A percentile compares a stretch with the other conserved stretches of the same genome.
phyloP scores from a whole-genome alignment of 2,888 invertebrate species.

The Tyria jacobaeae region DNA sequence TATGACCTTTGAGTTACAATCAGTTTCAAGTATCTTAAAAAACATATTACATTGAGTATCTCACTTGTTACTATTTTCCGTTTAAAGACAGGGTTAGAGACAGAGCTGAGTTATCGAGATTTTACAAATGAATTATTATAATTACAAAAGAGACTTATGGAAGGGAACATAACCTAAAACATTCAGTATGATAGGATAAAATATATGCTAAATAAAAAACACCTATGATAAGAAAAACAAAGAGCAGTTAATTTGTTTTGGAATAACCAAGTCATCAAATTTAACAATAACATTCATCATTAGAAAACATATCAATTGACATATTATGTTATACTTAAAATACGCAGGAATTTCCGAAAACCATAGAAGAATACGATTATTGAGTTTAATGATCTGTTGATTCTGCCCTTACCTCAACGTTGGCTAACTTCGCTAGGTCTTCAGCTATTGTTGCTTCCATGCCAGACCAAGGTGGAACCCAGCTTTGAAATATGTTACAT shows the following conservation, averaged over 20 bases:
- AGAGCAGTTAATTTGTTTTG: too few relatives aligned
- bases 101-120: neutral
- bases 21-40: constrained; percentile 64
- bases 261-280: too few relatives aligned
- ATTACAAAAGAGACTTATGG: too few relatives aligned
- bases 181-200: too few relatives aligned
- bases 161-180: too few relatives aligned
- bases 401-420: constrained; percentile 62
- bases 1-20: constrained; percentile 69
- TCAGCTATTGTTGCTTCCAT: constrained; percentile 69
- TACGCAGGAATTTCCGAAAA: neutral
- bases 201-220: too few relatives aligned
- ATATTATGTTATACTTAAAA: too few relatives aligned
- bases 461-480: constrained; percentile 66
- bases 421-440: constrained; percentile 67
- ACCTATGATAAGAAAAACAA: too few relatives aligned
- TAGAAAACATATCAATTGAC: neutral
- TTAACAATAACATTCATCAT: neutral
- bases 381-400: too few relatives aligned
- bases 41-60: constrained; percentile 3
- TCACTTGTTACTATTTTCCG: too few relatives aligned
- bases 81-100: too few relatives aligned
- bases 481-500: constrained; percentile 65
- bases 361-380: neutral
- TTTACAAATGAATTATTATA: too few relatives aligned